Base-by-base conservation (phyloP, 2,888 invertebrate genomes). In the Synanthedon vespiformis region DNA sequence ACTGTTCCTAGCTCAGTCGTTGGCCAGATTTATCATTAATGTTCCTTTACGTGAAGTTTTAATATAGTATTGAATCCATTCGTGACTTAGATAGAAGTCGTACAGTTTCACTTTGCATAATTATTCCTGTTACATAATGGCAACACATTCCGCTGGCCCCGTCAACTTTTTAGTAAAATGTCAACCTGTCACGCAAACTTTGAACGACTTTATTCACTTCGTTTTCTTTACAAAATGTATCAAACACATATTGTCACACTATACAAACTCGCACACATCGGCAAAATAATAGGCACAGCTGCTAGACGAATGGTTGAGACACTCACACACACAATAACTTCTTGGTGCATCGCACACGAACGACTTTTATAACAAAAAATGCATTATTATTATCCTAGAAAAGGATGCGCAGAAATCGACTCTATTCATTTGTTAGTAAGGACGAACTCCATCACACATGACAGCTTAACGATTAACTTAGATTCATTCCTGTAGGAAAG, bases 201-300 rank as follows among this genome's bases (percentile, higher is more conserved):
- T 59, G 63, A 68, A 77, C 67, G 67, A 72, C 64, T 71, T 71
- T 68, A 73, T 73, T 65, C 67, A 58, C 60, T 55, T 62, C 61
- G 62, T 55, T 56, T 54, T 48, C 58, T 55, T 58, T 51, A 55
- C 50, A 52, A 51, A 58, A 64, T 60, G 70, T 72, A 74, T 77
- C 80, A 78, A 77, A 63, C 65, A 57, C 52, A 57, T 52, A 56
- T 27, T 51, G 60, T 70, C 74, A 56, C 55, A 41, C 56, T 59
- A 70, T 65, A 74, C 54, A 61, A 64, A 65, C 65, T 68, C 70
- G 69, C 82, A 80, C 81, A 83, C 84, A 74, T 64, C 66, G 61
- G 64, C 70, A 72, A 65, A 77, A 80, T 81, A 85, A 85, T 82
- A 83, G 80, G 76, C 80, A 80, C 86, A 87, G 84, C 86, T 86